Conservation (phyloP, 2,797 vertebrate species). For the Basileuterus tristriatus region DNA sequence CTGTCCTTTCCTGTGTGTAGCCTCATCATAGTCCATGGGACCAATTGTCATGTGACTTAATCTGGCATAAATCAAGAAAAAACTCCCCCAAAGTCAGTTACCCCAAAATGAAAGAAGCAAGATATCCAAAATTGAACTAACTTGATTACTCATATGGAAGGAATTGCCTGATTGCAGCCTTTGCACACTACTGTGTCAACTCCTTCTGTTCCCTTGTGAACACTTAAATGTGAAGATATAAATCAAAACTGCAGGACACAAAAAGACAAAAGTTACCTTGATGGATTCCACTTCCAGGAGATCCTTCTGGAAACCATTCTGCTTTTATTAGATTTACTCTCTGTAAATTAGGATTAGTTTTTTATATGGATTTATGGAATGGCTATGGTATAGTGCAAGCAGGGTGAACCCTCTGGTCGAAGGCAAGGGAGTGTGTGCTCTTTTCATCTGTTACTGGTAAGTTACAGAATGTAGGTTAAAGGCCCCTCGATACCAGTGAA, state of each 20-base stretch:
- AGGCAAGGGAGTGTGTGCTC: not conserved
- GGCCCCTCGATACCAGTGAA: slow-evolving; percentile 13
- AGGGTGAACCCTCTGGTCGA: not conserved
- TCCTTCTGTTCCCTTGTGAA: not conserved
- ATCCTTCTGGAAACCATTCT: slow-evolving; percentile 58
- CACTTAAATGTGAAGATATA: slow-evolving; percentile 15
- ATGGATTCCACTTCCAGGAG: slow-evolving; percentile 31
- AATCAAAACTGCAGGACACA: slow-evolving; percentile 39
- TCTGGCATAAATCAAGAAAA: not conserved
- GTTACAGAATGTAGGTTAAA: slow-evolving; percentile 49
- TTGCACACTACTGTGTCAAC: slow-evolving; percentile 26
- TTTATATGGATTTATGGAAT: slow-evolving; percentile 66
- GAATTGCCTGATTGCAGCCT: slow-evolving; percentile 48
- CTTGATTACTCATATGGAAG: slow-evolving; percentile 44
- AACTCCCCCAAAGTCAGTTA: not conserved
- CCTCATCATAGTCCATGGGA: not conserved
- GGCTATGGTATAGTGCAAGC: slow-evolving; percentile 36
- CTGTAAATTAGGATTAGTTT: slow-evolving; percentile 67
- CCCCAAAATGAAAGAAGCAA: not conserved
- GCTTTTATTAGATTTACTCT: slow-evolving; percentile 59
- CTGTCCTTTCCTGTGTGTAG: not conserved
- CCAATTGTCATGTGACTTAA: not conserved
- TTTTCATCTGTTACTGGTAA: slow-evolving; percentile 51
- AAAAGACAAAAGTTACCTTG: slow-evolving; percentile 41
- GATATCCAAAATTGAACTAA: not conserved